phyloP scores from a whole-genome alignment of 2,113 vertebrate genomes.

The Neotoma lepida region DNA sequence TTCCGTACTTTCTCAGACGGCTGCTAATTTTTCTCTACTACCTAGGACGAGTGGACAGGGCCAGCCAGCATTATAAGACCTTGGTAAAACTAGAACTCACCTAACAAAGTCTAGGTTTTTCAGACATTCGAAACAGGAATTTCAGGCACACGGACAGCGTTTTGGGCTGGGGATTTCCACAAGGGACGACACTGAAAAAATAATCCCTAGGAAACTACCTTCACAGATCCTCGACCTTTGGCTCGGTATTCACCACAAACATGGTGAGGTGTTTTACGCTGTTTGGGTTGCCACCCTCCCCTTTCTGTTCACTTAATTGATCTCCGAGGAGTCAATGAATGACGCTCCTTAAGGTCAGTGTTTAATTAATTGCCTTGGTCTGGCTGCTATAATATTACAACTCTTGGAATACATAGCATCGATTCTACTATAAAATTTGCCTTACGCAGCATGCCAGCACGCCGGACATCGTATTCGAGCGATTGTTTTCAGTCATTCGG shows the following conservation, averaged over 20 bases:
- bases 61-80: background rate
- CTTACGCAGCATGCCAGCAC: slow-evolving; percentile 41
- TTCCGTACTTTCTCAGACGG: background rate
- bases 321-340: slow-evolving; percentile 57
- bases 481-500: background rate
- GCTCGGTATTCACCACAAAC: background rate
- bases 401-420: slow-evolving; percentile 51
- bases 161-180: slow-evolving; percentile 23
- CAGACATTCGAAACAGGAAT: slow-evolving; percentile 35
- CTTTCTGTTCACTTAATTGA: slow-evolving; percentile 28
- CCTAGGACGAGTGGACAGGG: background rate
- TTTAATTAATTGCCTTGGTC: slow-evolving; percentile 54
- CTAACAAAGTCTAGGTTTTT: background rate
- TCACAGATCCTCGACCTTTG: background rate
- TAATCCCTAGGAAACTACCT: background rate
- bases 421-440: slow-evolving; percentile 65
- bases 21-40: slow-evolving; percentile 19
- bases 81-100: background rate
- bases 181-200: background rate
- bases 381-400: slow-evolving; percentile 59
- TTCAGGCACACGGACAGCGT: background rate
- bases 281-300: background rate
- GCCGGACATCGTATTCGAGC: background rate
- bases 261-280: slow-evolving; percentile 29
- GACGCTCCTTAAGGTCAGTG: slow-evolving; percentile 49